These are phyloP conservation scores for Neogobius melanostomus DNA, from an alignment of 2,113 vertebrate species.

Conservation along the genomic window DNA sequence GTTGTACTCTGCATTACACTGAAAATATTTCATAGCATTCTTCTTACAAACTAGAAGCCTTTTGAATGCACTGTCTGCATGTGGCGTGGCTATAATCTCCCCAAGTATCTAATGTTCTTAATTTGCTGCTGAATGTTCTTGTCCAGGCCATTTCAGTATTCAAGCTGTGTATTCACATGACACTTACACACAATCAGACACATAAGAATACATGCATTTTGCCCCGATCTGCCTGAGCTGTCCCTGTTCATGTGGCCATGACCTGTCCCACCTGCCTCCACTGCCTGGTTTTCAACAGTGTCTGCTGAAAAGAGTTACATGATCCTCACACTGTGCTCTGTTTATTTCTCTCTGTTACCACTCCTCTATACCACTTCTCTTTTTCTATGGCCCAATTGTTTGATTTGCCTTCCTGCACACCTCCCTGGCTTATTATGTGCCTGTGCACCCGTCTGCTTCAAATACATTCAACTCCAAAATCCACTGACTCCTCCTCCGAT, in stretches of 20 bases:
- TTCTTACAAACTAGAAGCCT: conserved; percentile 32
- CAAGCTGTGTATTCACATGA: conserved; percentile 1
- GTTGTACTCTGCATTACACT: conserved; percentile 44
- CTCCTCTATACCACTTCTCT: conserved; percentile 53
- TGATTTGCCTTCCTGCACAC: conserved; percentile 31
- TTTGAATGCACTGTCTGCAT: conserved; percentile 54
- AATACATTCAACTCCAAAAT: conserved; percentile 26
- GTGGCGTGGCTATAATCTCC: conserved; percentile 34
- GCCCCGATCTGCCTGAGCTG: conserved; percentile 62
- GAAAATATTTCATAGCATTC: conserved; percentile 48
- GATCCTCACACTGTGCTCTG: conserved; percentile 70
- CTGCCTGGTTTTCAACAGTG: conserved; percentile 67
- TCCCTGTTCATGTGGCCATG: conserved; percentile 57
- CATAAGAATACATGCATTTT: conserved; percentile 21
- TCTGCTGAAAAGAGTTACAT: conserved; percentile 64
- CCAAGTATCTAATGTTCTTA: conserved; percentile 13
- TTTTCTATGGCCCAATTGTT: conserved; percentile 44
- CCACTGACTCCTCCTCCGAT: conserved; percentile 27
- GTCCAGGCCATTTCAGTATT: conserved; percentile 46
- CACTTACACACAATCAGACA: conserved; percentile 24
- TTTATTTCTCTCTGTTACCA: conserved; percentile 70
- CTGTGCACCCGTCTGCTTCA: conserved; percentile 41
- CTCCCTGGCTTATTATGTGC: conserved; percentile 38
- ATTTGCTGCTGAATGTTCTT: conserved; percentile 28
- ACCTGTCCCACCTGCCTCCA: conserved; percentile 50